Conservation (phyloP, 2,797 vertebrate genomes). For the Sebastes alutus region DNA sequence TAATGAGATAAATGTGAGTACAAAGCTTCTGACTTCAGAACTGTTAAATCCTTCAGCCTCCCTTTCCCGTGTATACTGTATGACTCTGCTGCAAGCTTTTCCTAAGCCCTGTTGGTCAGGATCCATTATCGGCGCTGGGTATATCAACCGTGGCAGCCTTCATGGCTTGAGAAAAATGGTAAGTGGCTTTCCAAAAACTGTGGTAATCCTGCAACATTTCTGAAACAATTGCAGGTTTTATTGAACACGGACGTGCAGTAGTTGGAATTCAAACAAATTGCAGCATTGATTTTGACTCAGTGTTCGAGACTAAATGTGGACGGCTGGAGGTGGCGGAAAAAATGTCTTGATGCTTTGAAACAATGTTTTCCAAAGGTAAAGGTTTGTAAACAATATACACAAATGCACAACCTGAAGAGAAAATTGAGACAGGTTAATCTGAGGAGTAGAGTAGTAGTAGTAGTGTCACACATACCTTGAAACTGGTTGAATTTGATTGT, state of each 20-base stretch:
- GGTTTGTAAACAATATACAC: not conserved
- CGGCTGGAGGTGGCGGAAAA: not conserved
- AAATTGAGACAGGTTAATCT: not conserved
- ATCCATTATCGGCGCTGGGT: slow-evolving; percentile 7
- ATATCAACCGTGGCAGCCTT: slow-evolving; percentile 6
- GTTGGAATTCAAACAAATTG: not conserved
- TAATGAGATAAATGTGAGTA: slow-evolving; percentile 17
- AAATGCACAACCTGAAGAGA: not conserved
- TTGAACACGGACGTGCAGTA: not conserved
- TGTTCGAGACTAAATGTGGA: not conserved
- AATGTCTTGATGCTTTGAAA: not conserved
- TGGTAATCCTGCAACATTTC: slow-evolving; percentile 17
- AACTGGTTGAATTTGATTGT: slow-evolving; percentile 99
- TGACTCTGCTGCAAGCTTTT: slow-evolving; percentile 19
- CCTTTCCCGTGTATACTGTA: not conserved
- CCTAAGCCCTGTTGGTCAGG: slow-evolving; percentile 8
- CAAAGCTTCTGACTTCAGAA: slow-evolving; percentile 18
- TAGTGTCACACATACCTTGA: slow-evolving; percentile 87
- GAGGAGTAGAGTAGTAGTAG: not conserved
- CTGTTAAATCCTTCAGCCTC: slow-evolving; percentile 13
- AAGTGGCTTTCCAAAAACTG: slow-evolving; percentile 14
- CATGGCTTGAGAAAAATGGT: not conserved
- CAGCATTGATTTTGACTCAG: not conserved
- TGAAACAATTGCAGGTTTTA: slow-evolving; percentile 12
- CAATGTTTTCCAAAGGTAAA: not conserved